Conservation (phyloP, 92 coral and sea anemone species). For the Parazoanthus darwini region DNA sequence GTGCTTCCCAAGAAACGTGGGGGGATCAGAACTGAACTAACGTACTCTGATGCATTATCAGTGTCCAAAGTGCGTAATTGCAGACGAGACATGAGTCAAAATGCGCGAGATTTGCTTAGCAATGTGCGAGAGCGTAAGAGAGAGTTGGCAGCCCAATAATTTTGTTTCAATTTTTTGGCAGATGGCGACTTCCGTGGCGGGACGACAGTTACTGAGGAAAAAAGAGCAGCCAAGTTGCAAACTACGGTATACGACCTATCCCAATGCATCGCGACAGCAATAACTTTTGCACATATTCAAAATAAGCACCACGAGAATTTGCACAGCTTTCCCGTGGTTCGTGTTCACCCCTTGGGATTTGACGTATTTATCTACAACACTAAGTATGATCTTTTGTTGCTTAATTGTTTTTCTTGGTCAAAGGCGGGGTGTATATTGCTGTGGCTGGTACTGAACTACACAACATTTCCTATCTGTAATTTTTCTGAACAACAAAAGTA, state of each 20-base stretch:
- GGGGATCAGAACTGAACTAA: neutral
- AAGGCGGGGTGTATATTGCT: neutral
- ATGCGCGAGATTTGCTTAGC: neutral
- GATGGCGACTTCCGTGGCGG: neutral
- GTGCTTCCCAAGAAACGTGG: neutral
- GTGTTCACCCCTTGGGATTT: neutral
- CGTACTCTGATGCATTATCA: neutral
- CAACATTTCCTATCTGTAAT: slow-evolving; percentile 7
- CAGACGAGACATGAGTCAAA: neutral
- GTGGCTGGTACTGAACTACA: slow-evolving; percentile 8
- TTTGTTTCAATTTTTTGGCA: neutral
- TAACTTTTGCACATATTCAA: neutral
- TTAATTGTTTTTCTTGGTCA: neutral
- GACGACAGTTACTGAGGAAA: neutral
- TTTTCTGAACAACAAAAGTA: neutral
- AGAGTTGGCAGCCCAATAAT: neutral
- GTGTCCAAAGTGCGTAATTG: neutral
- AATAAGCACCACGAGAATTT: neutral
- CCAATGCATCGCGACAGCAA: neutral
- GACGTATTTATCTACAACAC: slow-evolving; percentile 6
- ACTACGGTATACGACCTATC: neutral
- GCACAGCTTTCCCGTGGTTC: slow-evolving; percentile 18
- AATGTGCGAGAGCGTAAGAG: neutral
- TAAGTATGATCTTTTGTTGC: neutral
- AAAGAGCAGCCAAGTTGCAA: neutral